Conservation (phyloP, 1,140 invertebrate species). For the Orchesella cincta region DNA sequence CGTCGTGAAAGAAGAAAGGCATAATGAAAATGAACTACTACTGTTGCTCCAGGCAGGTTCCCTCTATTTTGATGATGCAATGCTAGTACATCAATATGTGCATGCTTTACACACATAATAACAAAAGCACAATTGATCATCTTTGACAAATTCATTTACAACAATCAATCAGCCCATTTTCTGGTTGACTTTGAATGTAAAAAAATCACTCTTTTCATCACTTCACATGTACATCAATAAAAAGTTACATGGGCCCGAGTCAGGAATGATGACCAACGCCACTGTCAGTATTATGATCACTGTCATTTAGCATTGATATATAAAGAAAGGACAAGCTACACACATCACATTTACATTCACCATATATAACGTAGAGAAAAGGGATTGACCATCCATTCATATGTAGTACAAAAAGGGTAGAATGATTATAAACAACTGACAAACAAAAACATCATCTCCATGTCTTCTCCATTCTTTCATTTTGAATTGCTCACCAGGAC, state of each 20-base stretch:
- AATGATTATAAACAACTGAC: neutral
- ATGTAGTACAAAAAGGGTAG: neutral
- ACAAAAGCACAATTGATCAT: constrained; percentile 17
- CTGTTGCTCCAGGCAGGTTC: too few relatives aligned
- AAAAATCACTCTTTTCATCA: too few relatives aligned
- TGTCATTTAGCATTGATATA: neutral
- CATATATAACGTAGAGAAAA: neutral
- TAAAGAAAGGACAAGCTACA: neutral
- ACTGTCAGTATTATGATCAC: neutral
- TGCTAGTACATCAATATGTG: neutral
- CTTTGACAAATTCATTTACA: constrained; percentile 42
- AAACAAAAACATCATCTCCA: neutral
- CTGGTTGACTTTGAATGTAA: neutral
- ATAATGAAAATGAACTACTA: neutral
- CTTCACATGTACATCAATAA: neutral
- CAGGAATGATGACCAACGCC: neutral
- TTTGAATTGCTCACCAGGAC: neutral
- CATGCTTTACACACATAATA: neutral
- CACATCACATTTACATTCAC: neutral
- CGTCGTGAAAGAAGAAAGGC: neutral
- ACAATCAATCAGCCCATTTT: constrained; percentile 32
- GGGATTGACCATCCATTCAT: neutral
- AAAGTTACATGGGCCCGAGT: neutral
- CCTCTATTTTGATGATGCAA: neutral
- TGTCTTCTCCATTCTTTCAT: neutral